phyloP scores from a whole-genome alignment of 2,797 vertebrate genomes.

The Eospalax fontanierii region DNA sequence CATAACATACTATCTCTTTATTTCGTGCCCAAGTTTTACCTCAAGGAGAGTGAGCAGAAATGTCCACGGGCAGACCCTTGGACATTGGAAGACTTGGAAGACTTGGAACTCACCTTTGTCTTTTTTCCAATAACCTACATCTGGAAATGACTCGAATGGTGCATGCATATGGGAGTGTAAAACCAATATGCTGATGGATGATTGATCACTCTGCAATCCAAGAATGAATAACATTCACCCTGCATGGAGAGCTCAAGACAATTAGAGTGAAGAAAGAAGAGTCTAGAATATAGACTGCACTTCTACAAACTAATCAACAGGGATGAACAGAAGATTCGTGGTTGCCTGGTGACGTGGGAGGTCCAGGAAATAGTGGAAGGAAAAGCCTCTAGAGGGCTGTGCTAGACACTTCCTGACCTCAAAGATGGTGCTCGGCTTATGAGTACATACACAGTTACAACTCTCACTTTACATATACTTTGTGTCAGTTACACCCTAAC shows the following conservation, averaged over 20 bases:
- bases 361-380: background rate
- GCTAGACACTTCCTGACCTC: background rate
- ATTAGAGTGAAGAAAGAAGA: background rate
- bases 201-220: background rate
- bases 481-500: background rate
- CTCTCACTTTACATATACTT: background rate
- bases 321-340: background rate
- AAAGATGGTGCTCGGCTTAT: background rate
- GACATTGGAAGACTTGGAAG: no score
- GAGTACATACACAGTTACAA: background rate
- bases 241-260: background rate
- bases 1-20: background rate
- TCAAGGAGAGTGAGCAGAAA: background rate
- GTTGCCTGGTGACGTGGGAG: background rate
- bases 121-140: background rate
- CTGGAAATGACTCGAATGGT: background rate
- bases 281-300: background rate
- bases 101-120: background rate
- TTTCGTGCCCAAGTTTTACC: background rate
- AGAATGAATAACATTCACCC: background rate
- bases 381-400: background rate
- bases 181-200: background rate
- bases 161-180: background rate
- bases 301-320: background rate
- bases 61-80: no score